These are phyloP conservation scores for Cynopterus sphinx DNA, from an alignment of 2,797 vertebrate species.

Conservation along the genomic window DNA sequence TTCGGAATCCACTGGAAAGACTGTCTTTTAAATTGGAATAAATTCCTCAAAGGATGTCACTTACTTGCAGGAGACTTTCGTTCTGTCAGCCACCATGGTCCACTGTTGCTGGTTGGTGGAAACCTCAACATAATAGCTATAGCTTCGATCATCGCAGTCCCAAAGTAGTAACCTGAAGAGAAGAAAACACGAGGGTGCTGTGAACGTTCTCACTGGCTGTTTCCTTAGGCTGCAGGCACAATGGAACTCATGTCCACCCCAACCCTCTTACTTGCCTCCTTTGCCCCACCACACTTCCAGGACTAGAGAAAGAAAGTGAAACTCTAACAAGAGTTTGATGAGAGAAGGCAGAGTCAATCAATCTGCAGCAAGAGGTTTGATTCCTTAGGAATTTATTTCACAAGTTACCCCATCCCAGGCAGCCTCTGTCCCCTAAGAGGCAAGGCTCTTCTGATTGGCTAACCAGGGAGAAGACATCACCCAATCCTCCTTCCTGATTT, in stretches of 20 bases:
- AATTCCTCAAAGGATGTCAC: conserved; percentile 52
- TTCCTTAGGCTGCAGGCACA: not conserved
- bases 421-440: not conserved
- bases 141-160: conserved; percentile 98
- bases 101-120: conserved; percentile 97
- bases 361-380: not conserved
- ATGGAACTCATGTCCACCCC: not conserved
- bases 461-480: not conserved
- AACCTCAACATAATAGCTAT: conserved; percentile 97
- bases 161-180: conserved; percentile 92
- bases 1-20: not conserved
- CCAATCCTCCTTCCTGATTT: not conserved
- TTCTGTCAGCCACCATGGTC: conserved; percentile 95
- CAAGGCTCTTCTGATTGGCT: not conserved
- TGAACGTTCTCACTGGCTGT: not conserved
- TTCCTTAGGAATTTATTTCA: not conserved
- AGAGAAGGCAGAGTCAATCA: not conserved
- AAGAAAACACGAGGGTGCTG: not conserved
- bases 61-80: conserved; percentile 95
- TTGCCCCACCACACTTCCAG: not conserved
- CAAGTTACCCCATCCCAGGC: not conserved
- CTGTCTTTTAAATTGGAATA: not conserved
- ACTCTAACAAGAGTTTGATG: not conserved
- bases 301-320: not conserved
- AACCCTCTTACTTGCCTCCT: not conserved